Evolutionary conservation across 2,797 vertebrate genomes (phyloP), one percentile per base, ranked within the genome.

Genomic region (Pristis pectinata): DNA sequence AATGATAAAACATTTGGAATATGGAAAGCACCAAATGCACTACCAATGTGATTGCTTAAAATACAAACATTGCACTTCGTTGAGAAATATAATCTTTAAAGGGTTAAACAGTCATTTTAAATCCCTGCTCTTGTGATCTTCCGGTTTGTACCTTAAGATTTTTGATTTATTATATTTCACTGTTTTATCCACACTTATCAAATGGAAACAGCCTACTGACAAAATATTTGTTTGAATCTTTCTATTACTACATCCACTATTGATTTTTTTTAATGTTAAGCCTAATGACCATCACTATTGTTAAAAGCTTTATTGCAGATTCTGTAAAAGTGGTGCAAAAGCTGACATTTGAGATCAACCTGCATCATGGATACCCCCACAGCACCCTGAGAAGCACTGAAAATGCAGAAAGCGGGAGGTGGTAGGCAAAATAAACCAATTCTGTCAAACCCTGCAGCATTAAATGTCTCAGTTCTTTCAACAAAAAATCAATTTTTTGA

Each of bases 401-500:
- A 95, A 94, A 94, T 94, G 94, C 93, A 92, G 27, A 34, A 94
- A 0, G 76, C 22, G 37, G 89, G 94, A 76, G 49, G 80, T n/a
- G 95, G 96, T 10, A n/a, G 30, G 70, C 44, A 94, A 11, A 76
- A 53, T 95, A 95, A 96, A 94, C 85, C 95, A 95, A 95, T 96
- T 95, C 97, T 97, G 97, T 96, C 97, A 96, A 97, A 98, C 97
- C 98, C 97, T 96, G 96, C 95, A 95, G 95, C 96, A 96, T 95
- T 96, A 95, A 95, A 96, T 97, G 97, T 97, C 96, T 96, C 95
- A 0, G 96, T 97, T 97, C 96, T 96, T 97, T 97, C 96, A 97
- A 96, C 96, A 96, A 96, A 97, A 67, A 98, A 98, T 98, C 97
- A 95, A 98, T 98, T 95, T 80, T 96, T 96, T 96, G 96, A 98